These are phyloP conservation scores for Thereva unica DNA, from an alignment of 2,888 invertebrate genomes.

Conservation along the genomic window DNA sequence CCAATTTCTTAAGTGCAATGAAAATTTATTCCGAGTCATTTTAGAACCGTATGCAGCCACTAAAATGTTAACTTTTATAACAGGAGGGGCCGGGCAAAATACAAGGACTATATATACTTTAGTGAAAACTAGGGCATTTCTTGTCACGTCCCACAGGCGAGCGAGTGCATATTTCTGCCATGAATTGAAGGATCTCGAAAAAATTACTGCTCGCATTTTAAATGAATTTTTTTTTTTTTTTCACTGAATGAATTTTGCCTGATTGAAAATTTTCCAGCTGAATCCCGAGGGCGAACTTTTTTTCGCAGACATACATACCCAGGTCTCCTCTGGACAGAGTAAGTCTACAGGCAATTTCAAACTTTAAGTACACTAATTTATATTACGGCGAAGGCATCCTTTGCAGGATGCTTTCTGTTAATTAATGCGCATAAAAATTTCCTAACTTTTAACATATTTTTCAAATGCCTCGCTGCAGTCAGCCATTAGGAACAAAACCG, in stretches of 20 bases:
- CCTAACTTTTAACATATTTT: too few relatives aligned
- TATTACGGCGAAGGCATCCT: too few relatives aligned
- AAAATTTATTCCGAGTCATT: slow-evolving; percentile 29
- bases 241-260: slow-evolving; percentile 14
- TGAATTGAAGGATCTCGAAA: slow-evolving; percentile 14
- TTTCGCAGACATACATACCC: too few relatives aligned
- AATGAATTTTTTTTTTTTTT: slow-evolving; percentile 6
- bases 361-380: too few relatives aligned
- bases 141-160: background rate
- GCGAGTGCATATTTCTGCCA: slow-evolving; percentile 2
- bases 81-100: background rate
- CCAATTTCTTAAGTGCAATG: slow-evolving; percentile 34
- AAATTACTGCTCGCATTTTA: slow-evolving; percentile 21
- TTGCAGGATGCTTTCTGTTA: too few relatives aligned
- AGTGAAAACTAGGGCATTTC: slow-evolving; percentile 1
- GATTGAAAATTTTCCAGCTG: slow-evolving; percentile 11
- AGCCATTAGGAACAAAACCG: too few relatives aligned
- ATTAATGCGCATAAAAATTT: too few relatives aligned
- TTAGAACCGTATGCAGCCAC: slow-evolving; percentile 5
- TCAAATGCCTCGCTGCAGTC: too few relatives aligned
- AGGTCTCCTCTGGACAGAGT: too few relatives aligned
- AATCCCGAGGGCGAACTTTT: too few relatives aligned
- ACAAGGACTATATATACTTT: background rate
- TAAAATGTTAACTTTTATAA: too few relatives aligned
- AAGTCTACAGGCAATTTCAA: too few relatives aligned